A percentile compares a stretch with the other conserved stretches of the same genome.
Conservation (phyloP, 2,888 invertebrate species). For the Cartodere bifasciata region DNA sequence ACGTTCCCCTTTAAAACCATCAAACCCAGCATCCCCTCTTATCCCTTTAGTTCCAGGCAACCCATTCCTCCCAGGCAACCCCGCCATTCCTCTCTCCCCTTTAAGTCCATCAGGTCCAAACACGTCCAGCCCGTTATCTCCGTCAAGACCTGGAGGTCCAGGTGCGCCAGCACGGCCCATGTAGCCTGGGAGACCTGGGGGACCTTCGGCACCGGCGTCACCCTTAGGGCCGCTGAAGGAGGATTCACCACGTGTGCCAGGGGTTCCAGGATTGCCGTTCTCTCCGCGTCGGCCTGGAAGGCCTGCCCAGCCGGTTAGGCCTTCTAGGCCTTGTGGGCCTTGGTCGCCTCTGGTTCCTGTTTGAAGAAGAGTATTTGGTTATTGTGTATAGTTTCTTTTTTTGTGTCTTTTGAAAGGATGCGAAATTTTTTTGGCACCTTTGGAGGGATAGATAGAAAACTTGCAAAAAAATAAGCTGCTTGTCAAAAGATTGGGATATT, state of each 20-base stretch:
- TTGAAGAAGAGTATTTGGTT: too few relatives aligned
- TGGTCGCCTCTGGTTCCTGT: constrained; percentile 23
- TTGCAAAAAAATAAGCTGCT: too few relatives aligned
- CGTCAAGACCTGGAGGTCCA: constrained; percentile 20
- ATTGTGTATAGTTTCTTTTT: too few relatives aligned
- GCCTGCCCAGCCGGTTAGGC: constrained; percentile 31
- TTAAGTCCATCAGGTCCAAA: constrained; percentile 26
- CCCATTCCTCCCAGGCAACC: constrained; percentile 37
- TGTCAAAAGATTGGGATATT: too few relatives aligned
- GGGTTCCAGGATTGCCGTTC: constrained; percentile 30
- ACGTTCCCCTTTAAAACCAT: constrained; percentile 36
- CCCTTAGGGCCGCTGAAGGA: constrained; percentile 51
- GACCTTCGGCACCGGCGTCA: constrained; percentile 40
- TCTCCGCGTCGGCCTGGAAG: constrained; percentile 30
- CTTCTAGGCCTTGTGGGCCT: constrained; percentile 37
- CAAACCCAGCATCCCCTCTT: constrained; percentile 18
- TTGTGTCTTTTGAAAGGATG: too few relatives aligned
- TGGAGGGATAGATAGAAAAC: too few relatives aligned
- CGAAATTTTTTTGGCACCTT: too few relatives aligned
- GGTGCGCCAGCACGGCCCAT: constrained; percentile 28
- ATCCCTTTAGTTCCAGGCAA: constrained; percentile 25
- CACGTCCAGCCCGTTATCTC: constrained; percentile 20
- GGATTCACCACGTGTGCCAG: constrained; percentile 42
- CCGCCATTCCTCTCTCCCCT: constrained; percentile 43
- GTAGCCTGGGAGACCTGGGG: constrained; percentile 28